Evolutionary conservation across 2,888 invertebrate genomes (phyloP).

Genomic region (Ophion ellenae): DNA sequence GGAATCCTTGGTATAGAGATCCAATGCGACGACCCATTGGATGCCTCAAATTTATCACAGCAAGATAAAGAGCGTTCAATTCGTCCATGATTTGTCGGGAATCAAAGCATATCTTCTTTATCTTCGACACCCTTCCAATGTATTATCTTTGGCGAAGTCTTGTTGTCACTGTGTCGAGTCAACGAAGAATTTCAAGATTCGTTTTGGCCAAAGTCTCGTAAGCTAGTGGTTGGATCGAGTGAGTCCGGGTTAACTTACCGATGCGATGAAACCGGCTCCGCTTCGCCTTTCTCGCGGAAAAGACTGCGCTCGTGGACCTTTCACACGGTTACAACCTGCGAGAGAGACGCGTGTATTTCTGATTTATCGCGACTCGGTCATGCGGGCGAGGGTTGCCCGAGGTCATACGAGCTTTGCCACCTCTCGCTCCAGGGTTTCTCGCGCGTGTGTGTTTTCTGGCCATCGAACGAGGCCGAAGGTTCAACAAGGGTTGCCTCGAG

Average conservation of each 20-base stretch:
- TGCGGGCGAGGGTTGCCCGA: constrained; percentile 70
- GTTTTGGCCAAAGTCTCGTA: constrained; percentile 12
- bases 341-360: constrained; percentile 31
- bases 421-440: constrained; percentile 19
- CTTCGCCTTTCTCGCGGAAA: constrained; percentile 35
- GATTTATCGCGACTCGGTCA: constrained; percentile 62
- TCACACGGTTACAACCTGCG: constrained; percentile 50
- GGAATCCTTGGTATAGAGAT: no score
- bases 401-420: constrained; percentile 62
- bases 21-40: no score
- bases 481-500: constrained; percentile 11
- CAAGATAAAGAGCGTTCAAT: no score
- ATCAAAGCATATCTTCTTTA: no score
- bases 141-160: not conserved
- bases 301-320: constrained; percentile 52
- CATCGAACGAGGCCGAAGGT: constrained; percentile 34
- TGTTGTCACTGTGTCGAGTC: not conserved
- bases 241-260: not conserved
- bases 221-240: constrained; percentile 9
- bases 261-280: constrained; percentile 43
- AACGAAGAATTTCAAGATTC: not conserved
- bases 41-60: no score
- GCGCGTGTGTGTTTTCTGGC: constrained; percentile 18
- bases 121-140: not conserved
- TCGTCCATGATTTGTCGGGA: no score